Conservation (phyloP, 2,113 vertebrate genomes). For the Oenanthe oenanthe region DNA sequence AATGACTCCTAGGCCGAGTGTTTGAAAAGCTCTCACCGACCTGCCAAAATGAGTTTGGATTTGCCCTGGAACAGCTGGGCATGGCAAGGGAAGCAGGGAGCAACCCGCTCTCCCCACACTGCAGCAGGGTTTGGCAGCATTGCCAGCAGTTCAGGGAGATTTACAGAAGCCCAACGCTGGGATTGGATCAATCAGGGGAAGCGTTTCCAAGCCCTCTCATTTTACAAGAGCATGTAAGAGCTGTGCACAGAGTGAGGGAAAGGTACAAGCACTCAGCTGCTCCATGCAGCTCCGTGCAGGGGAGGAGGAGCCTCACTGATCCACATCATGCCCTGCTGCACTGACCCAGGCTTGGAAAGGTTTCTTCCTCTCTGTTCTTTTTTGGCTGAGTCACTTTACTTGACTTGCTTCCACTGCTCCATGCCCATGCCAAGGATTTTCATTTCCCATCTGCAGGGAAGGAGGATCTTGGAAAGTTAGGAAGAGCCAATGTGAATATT, state of each 20-base stretch:
- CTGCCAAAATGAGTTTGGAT: conserved; percentile 52
- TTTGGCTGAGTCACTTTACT: neutral
- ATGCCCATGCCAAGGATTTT: conserved; percentile 26
- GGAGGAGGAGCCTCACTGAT: neutral
- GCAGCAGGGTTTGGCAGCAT: neutral
- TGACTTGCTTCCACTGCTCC: conserved; percentile 26
- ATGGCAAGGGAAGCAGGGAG: neutral
- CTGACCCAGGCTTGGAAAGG: neutral
- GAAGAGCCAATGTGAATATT: neutral
- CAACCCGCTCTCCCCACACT: neutral
- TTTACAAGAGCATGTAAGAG: neutral
- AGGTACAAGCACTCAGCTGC: neutral
- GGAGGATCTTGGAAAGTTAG: conserved; percentile 26
- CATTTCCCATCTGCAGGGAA: conserved; percentile 50
- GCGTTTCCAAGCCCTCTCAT: neutral
- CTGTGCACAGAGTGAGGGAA: neutral
- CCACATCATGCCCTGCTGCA: neutral
- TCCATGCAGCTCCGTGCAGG: rapidly evolving
- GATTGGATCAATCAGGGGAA: neutral
- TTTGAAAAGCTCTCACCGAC: conserved; percentile 50
- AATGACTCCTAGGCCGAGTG: conserved; percentile 44
- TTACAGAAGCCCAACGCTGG: neutral
- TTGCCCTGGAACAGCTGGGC: conserved; percentile 58
- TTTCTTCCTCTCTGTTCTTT: neutral
- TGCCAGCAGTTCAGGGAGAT: neutral